A percentile compares a stretch with the other conserved stretches of the same genome.
phyloP scores from a whole-genome alignment of 2,888 invertebrate genomes.

The Phengaris arion region DNA sequence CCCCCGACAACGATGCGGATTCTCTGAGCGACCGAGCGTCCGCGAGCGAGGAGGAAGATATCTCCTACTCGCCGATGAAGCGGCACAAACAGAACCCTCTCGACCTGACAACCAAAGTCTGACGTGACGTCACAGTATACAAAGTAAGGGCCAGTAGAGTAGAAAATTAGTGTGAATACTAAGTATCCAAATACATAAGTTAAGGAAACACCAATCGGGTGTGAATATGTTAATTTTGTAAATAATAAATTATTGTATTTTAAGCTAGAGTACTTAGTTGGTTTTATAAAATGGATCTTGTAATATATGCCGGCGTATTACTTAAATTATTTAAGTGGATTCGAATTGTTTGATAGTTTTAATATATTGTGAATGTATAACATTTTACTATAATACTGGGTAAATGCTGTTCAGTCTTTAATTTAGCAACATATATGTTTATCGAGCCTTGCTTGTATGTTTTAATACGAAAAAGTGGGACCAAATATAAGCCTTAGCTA shows the following conservation, averaged over 20 bases:
- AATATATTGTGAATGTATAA: conserved; percentile 32
- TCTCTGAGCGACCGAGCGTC: conserved; percentile 69
- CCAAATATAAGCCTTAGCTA: not conserved
- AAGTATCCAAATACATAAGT: conserved; percentile 77
- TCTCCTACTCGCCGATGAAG: conserved; percentile 79
- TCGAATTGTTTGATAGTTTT: conserved; percentile 63
- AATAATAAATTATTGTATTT: conserved; percentile 69
- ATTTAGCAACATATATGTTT: not conserved
- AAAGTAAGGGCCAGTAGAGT: conserved; percentile 67
- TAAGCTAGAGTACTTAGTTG: conserved; percentile 59
- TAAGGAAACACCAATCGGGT: conserved; percentile 67
- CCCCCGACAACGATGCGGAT: conserved; percentile 66
- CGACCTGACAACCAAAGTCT: conserved; percentile 86
- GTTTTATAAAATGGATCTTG: conserved; percentile 43
- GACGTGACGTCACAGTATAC: conserved; percentile 48
- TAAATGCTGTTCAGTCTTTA: conserved; percentile 45
- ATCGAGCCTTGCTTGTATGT: not conserved
- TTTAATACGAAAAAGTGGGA: conserved; percentile 1
- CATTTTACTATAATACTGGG: conserved; percentile 55
- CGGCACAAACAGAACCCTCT: conserved; percentile 80
- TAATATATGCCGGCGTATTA: conserved; percentile 48
- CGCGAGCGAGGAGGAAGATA: conserved; percentile 74
- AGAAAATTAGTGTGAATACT: conserved; percentile 74
- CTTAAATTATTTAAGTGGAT: conserved; percentile 71
- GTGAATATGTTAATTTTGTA: conserved; percentile 67